Base-by-base conservation (phyloP, 2,113 vertebrate species). In the Tricholaema leucomelas region DNA sequence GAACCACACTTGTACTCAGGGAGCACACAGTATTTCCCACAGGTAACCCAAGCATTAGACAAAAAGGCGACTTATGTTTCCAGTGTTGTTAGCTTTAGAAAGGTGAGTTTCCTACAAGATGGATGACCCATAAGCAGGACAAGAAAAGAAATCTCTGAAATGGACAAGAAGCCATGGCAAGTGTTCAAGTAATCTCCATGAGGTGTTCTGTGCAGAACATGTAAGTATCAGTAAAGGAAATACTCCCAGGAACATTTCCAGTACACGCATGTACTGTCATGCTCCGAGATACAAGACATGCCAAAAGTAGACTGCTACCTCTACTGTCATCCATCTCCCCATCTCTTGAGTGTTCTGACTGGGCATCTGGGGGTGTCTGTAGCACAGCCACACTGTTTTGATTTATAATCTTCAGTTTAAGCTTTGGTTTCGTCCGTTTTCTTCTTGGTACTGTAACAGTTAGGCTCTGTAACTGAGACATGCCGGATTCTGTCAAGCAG, bases 351-450 rank as follows among this genome's bases (percentile, higher is more conserved):
- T 98, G 98, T 61, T 99, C 99, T 24, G 97, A 97, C 40, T 98
- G 98, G 46, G 97, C 96, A 69, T 99, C 98, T n/a, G 97, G 97
- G 7, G 98, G 98, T 6, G 98, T 99, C 96, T 99, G 99, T 71
- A 99, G 98, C 60, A 99, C 99, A 5, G 99, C 98, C 93, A 99
- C 99, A 28, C 98, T 99, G 97, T 99, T 99, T 97, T 99, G 99
- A 97, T 99, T 99, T 94, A 99, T 99, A 96, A 99, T 99, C 97
- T 98, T 98, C 96, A 99, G 97, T 91, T 99, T 99, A 87, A 99
- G 97, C 97, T 99, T 99, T 97, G 99, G 99, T 96, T 99, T 99
- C 78, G 98, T 98, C 85, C 99, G 98, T 94, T 98, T 99, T 94
- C 98, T 98, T 83, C 98, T 98, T 0, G 98, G 98, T 3, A 98